These are phyloP conservation scores for Nezara viridula DNA, from an alignment of 2,888 invertebrate species.

Conservation along the genomic window DNA sequence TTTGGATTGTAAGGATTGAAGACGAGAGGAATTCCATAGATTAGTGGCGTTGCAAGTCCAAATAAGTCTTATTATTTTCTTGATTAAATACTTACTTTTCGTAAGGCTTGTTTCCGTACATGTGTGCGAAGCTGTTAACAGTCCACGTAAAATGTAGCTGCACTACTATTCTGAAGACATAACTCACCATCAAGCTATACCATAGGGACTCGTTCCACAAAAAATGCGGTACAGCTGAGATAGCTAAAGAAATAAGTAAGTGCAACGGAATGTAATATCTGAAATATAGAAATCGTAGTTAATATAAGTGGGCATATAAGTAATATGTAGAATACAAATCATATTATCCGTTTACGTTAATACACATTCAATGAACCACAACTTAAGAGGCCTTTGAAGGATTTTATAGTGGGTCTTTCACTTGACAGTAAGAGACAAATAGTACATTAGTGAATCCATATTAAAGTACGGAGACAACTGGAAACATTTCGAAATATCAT, in stretches of 20 bases:
- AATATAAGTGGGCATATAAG: not conserved
- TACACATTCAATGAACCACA: too few species aligned
- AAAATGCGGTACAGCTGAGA: constrained; percentile 78
- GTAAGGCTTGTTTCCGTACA: constrained; percentile 84
- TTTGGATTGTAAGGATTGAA: too few species aligned
- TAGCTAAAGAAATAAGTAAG: constrained; percentile 73
- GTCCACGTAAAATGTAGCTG: constrained; percentile 85
- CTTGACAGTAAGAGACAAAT: too few species aligned
- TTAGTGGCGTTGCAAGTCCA: too few species aligned
- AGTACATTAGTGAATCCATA: too few species aligned
- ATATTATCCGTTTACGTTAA: too few species aligned
- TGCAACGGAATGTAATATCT: constrained; percentile 78
- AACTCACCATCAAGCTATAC: constrained; percentile 75
- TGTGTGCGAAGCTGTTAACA: constrained; percentile 86
- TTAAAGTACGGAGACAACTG: too few species aligned
- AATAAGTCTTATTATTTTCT: too few species aligned
- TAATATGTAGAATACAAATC: not conserved
- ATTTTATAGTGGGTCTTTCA: too few species aligned
- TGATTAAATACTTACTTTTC: constrained; percentile 73
- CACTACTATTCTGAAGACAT: constrained; percentile 76
- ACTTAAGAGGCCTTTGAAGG: too few species aligned
- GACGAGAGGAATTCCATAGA: too few species aligned
- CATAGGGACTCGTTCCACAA: constrained; percentile 78
- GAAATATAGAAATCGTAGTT: constrained; percentile 63
- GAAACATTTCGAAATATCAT: too few species aligned